Base-by-base conservation (phyloP, 2,888 invertebrate genomes). In the Harpagoxenus sublaevis region DNA sequence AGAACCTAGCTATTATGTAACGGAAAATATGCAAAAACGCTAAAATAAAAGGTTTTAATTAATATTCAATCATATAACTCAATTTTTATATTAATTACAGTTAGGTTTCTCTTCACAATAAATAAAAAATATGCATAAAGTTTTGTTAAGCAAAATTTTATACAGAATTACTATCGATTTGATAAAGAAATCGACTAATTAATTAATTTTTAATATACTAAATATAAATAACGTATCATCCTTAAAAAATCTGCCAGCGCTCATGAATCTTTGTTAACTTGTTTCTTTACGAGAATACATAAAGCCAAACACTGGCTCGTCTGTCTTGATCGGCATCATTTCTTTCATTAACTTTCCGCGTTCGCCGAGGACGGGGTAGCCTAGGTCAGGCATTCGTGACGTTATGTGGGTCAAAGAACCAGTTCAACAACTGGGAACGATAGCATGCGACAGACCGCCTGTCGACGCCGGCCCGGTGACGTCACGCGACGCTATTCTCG, bases 371-470 rank as follows among this genome's bases (percentile, higher is more conserved):
- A 77, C 45, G 79, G 35, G 15, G 23, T 62, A 65, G 45, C 85
- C 75, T 84, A 85, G 88, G 87, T 88, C 86, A 68, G 62, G 84
- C 53, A 82, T 71, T 85, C 81, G 84, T 84, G 87, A 85, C 83
- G 87, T 83, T 73, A 92, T 91, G 88, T 90, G 89, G 93, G 92
- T 93, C 92, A 91, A 92, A 92, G 91, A 93, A 92, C 92, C 89
- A 92, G 91, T 92, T 89, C 90, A 89, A 86, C 89, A 88, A 91
- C 91, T 89, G 83, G 88, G 92, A 93, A 91, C 89, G 89, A 91
- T 91, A 89, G 88, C 88, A 87, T 91, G 89, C 91, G 91, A 89
- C 89, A 89, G 91, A 91, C 91, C 77, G 90, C 88, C 88, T 88
- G 89, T 90, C 91, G 90, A 89, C 90, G 87, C 62, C 82, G 85